Conservation (phyloP, 2,113 vertebrate genomes). For the Heptranchias perlo region DNA sequence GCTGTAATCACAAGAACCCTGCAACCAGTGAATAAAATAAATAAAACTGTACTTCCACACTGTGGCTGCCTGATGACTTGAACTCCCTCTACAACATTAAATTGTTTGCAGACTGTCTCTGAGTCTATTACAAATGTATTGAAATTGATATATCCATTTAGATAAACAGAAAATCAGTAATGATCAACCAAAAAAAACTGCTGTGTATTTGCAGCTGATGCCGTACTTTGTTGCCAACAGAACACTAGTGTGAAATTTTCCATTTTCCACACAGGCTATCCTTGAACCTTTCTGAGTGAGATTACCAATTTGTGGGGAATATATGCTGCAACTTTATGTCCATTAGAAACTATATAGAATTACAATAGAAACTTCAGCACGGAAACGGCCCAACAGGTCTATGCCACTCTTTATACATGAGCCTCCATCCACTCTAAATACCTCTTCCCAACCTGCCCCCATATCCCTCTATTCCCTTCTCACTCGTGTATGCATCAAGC, state of each 20-base stretch:
- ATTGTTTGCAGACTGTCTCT: background rate
- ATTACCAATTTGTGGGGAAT: background rate
- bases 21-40: background rate
- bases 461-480: no score
- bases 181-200: background rate
- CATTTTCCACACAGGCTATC: background rate
- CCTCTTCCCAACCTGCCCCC: no score
- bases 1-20: background rate
- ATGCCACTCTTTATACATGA: no score
- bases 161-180: background rate
- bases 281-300: background rate
- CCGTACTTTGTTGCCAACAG: background rate
- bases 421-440: no score
- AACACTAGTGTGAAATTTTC: background rate
- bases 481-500: no score
- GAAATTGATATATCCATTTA: background rate
- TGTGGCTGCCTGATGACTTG: background rate
- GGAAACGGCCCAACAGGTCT: no score
- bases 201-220: background rate
- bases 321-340: background rate
- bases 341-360: background rate
- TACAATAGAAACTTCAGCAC: background rate
- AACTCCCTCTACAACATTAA: background rate
- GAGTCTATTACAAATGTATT: background rate
- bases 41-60: background rate